Conservation (phyloP, 64 coral and sea anemone species). For the Dendronephthya gigantea region DNA sequence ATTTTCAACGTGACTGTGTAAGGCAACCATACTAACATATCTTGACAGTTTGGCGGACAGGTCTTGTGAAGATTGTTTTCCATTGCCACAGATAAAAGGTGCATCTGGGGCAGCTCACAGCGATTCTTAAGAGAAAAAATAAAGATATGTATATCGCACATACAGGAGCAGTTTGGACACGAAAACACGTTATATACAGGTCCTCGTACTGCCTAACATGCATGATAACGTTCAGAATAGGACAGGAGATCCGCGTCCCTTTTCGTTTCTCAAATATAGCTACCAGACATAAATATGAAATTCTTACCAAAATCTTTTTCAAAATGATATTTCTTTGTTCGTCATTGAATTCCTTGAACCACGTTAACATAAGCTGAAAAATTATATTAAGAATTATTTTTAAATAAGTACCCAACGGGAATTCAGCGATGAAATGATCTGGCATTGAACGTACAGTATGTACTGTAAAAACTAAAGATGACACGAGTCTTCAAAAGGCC, state of each 20-base stretch:
- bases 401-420: background rate
- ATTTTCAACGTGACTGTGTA: conserved; percentile 53
- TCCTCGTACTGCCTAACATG: too few relatives aligned
- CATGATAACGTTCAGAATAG: too few relatives aligned
- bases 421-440: background rate
- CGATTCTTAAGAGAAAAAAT: conserved; percentile 38
- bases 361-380: conserved; percentile 54
- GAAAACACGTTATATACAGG: too few relatives aligned
- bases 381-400: background rate
- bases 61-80: conserved; percentile 76
- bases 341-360: conserved; percentile 87
- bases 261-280: too few relatives aligned
- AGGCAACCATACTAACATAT: conserved; percentile 88
- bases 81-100: conserved; percentile 86
- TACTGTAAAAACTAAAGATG: too few relatives aligned
- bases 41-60: conserved; percentile 94
- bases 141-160: background rate
- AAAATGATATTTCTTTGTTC: conserved; percentile 82
- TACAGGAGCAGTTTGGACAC: background rate
- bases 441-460: too few relatives aligned
- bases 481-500: too few relatives aligned
- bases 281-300: background rate
- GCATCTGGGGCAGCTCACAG: conserved; percentile 93
- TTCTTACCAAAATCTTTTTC: conserved; percentile 58
- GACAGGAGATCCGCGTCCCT: too few relatives aligned